Evolutionary conservation across 2,888 invertebrate genomes (phyloP).

Genomic region (Mythimna lalbum): DNA sequence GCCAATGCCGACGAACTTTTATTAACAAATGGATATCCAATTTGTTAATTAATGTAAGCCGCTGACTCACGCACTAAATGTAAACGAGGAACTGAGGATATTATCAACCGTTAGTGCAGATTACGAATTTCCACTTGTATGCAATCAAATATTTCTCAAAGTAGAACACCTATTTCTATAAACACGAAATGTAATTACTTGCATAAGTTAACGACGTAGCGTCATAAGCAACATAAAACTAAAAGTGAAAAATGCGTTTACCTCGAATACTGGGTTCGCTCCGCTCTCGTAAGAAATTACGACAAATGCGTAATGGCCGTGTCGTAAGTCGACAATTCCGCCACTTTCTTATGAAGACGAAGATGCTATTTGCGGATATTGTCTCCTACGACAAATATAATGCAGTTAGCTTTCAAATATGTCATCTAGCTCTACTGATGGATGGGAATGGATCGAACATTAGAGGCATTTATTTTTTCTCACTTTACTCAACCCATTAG

Average conservation of each 20-base stretch:
- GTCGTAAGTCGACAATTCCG: constrained; percentile 82
- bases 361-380: constrained; percentile 72
- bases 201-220: constrained; percentile 50
- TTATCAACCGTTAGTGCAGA: constrained; percentile 7
- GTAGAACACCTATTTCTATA: constrained; percentile 45
- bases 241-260: constrained; percentile 69
- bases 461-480: constrained; percentile 10
- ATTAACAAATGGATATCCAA: constrained; percentile 18
- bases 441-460: not conserved
- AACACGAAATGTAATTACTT: constrained; percentile 47
- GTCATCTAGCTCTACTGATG: constrained; percentile 26
- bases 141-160: constrained; percentile 28
- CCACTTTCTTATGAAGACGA: constrained; percentile 74
- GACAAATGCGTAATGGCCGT: constrained; percentile 84
- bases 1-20: constrained; percentile 9
- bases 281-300: constrained; percentile 85
- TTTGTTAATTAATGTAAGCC: constrained; percentile 17
- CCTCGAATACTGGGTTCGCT: constrained; percentile 76
- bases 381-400: constrained; percentile 47
- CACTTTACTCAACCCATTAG: not conserved
- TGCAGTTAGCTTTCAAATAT: constrained; percentile 63
- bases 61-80: constrained; percentile 1
- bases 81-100: constrained; percentile 2
- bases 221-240: constrained; percentile 53
- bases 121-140: constrained; percentile 18